A percentile compares a stretch with the other conserved stretches of the same genome.
Conservation (phyloP, 2,113 vertebrate genomes). For the Sylvia atricapilla region DNA sequence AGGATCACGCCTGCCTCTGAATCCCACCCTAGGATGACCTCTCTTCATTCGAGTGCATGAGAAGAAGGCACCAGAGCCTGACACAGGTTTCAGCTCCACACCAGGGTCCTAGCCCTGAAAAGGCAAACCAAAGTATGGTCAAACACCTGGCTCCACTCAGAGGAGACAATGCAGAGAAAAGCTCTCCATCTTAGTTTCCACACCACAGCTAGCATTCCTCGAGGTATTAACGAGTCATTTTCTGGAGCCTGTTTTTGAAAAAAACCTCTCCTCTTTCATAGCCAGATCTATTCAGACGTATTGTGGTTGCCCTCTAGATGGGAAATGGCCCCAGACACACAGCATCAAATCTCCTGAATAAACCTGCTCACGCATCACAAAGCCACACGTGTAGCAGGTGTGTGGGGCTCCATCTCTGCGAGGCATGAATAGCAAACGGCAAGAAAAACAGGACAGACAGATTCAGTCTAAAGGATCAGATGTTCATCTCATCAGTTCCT, state of each 20-base stretch:
- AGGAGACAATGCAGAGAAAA: background rate
- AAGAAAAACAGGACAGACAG: background rate
- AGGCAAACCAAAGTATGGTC: background rate
- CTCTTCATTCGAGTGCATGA: background rate
- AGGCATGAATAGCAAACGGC: background rate
- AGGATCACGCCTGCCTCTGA: background rate
- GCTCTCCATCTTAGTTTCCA: background rate
- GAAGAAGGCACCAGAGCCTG: background rate
- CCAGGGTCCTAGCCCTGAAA: background rate
- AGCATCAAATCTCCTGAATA: background rate
- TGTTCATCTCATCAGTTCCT: background rate
- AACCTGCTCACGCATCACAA: background rate
- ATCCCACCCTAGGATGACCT: background rate
- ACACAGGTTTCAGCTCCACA: background rate
- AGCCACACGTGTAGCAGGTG: fast-evolving
- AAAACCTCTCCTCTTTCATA: background rate
- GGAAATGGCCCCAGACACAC: background rate
- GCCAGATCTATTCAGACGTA: background rate
- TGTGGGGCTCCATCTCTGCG: background rate
- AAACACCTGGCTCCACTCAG: background rate
- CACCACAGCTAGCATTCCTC: background rate
- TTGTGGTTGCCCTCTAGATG: background rate
- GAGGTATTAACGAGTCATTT: background rate
- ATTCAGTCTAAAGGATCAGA: background rate
- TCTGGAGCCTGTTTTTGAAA: background rate